Conservation (phyloP, 2,797 vertebrate genomes). For the Hylomyscus alleni region DNA sequence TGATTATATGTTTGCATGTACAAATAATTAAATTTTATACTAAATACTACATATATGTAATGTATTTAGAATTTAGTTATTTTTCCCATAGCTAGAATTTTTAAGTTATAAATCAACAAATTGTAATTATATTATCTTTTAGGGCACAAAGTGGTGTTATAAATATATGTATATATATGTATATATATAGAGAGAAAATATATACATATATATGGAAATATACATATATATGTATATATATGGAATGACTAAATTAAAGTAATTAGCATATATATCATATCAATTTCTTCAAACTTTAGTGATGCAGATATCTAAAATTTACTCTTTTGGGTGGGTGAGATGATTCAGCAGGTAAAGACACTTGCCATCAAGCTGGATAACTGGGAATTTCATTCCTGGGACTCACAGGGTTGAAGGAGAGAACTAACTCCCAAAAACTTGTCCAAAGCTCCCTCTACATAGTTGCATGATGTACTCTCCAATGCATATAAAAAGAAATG, state of each 20-base stretch:
- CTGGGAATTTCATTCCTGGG: background rate
- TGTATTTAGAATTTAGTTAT: background rate
- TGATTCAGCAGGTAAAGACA: background rate
- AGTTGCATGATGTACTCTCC: too few relatives aligned
- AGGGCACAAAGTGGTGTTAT: background rate
- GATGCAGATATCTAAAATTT: background rate
- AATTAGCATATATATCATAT: background rate
- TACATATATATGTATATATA: too few relatives aligned
- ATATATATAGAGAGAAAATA: too few relatives aligned
- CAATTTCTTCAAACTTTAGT: background rate
- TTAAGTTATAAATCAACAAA: background rate
- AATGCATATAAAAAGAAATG: background rate
- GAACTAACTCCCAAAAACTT: background rate
- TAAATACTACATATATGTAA: background rate
- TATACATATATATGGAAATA: too few relatives aligned
- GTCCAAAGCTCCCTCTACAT: background rate
- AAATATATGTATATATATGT: too few relatives aligned
- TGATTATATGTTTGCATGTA: background rate
- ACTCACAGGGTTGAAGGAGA: background rate
- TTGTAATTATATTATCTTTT: background rate
- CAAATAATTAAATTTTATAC: background rate
- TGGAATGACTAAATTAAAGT: background rate
- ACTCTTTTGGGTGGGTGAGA: background rate
- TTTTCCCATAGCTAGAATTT: background rate
- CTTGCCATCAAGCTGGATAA: background rate